Conservation (phyloP, 2,888 invertebrate species). For the Rotaria macrura region DNA sequence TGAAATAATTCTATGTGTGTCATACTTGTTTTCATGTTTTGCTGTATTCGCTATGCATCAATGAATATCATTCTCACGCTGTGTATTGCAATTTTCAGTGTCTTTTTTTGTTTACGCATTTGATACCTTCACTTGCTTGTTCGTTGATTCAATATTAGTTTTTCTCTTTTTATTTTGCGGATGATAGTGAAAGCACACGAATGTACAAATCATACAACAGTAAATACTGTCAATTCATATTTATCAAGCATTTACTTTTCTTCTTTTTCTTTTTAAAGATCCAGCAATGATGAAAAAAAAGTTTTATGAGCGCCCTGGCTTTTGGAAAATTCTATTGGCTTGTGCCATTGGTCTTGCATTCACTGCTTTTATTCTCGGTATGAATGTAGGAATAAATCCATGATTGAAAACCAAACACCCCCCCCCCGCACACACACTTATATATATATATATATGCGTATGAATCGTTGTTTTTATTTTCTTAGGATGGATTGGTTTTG, state of each 20-base stretch:
- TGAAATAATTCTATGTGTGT: not conserved
- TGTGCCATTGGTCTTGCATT: not conserved
- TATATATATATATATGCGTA: too few relatives aligned
- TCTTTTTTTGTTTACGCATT: not conserved
- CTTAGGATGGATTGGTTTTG: not conserved
- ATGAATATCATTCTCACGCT: not conserved
- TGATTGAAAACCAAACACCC: too few relatives aligned
- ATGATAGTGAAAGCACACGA: not conserved
- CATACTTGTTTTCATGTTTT: not conserved
- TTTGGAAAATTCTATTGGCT: not conserved
- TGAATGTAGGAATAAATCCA: not conserved
- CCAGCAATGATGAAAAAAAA: too few relatives aligned
- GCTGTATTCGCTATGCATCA: not conserved
- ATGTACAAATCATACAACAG: not conserved
- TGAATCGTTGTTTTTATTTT: not conserved
- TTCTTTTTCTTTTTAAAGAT: too few relatives aligned
- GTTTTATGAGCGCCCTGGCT: not conserved
- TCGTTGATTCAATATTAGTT: not conserved
- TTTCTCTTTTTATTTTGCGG: not conserved
- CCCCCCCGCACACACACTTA: too few relatives aligned
- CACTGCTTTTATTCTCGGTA: not conserved
- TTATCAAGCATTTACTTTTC: not conserved
- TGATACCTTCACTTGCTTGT: not conserved
- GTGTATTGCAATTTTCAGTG: not conserved
- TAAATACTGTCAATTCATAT: not conserved